phyloP scores from a whole-genome alignment of 2,113 vertebrate species.

The Psittacula cyanocephala region DNA sequence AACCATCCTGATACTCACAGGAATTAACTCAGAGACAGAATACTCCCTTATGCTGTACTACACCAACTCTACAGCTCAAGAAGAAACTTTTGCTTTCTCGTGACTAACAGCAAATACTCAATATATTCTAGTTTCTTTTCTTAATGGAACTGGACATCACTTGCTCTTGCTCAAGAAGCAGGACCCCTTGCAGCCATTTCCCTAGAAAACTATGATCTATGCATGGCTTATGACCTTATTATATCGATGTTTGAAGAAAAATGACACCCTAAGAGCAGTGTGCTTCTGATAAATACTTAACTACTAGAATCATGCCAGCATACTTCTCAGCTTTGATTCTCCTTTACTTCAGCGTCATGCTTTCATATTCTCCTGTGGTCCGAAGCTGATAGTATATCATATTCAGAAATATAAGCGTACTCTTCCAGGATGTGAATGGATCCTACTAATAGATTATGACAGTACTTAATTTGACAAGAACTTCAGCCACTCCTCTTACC shows the following conservation, averaged over 20 bases:
- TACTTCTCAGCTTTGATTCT: background rate
- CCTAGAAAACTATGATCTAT: background rate
- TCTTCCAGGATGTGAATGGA: background rate
- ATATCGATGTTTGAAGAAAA: background rate
- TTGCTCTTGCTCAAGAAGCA: background rate
- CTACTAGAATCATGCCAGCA: background rate
- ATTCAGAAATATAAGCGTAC: background rate
- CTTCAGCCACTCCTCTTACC: background rate
- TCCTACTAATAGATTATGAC: background rate
- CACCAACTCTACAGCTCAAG: background rate
- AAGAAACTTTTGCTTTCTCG: background rate
- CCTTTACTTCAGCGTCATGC: background rate
- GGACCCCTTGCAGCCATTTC: background rate
- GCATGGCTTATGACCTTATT: background rate
- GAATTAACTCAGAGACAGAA: background rate
- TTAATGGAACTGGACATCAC: background rate
- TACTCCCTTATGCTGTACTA: background rate
- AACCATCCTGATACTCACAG: rapidly evolving
- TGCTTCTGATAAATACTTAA: slow-evolving; percentile 24
- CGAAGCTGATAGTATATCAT: background rate
- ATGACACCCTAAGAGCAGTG: background rate
- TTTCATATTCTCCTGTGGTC: background rate
- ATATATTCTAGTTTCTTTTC: background rate
- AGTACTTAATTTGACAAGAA: background rate
- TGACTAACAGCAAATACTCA: background rate